Base-by-base conservation (phyloP, 2,113 vertebrate genomes). In the Paralichthys olivaceus region DNA sequence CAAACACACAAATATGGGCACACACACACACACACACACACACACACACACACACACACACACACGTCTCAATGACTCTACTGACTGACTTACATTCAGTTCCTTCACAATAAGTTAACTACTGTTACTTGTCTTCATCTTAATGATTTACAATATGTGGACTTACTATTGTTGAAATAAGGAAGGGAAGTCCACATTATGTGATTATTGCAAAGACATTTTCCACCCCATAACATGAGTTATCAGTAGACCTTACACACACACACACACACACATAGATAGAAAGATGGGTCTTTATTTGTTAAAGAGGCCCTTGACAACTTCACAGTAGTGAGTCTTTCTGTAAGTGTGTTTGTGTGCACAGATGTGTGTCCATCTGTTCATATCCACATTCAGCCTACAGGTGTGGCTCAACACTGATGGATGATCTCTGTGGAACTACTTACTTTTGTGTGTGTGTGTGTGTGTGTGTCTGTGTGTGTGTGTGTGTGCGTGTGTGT, bases 291-390 rank as follows among this genome's bases (percentile, higher is more conserved):
- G 58, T 86, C 79, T 84, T 90, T 88, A 86, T 90, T 88, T 84
- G 85, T 89, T 79, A 57, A 83, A 90, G 93, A 90, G 83, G 82
- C 87, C 2, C 47, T 20, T 49, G 75, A 64, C 69, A 63, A 91
- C 89, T 79, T 79, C 87, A 78, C 69, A 69, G 81, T 47, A 55
- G 73, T 72, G 58, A 68, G 54, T 71, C 64, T 86, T 81, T 85
- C 57, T 79, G 56, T 28, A 19, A 22, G 4, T 79, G 67, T 63
- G 25, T 81, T 63, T 60, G 29, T 67, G 7, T 54, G 13, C 49
- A 1, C 53, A 22, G 29, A 26, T 57, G 19, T 37, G n/a, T 56
- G 12, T 70, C 12, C 62, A n/a, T 63, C 25, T 68, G 25, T 47
- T 19, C 32, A 19, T 54, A 28, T 58, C 19, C 29, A 32, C 43